Conservation (phyloP, 2,113 vertebrate species). For the Pipa parva region DNA sequence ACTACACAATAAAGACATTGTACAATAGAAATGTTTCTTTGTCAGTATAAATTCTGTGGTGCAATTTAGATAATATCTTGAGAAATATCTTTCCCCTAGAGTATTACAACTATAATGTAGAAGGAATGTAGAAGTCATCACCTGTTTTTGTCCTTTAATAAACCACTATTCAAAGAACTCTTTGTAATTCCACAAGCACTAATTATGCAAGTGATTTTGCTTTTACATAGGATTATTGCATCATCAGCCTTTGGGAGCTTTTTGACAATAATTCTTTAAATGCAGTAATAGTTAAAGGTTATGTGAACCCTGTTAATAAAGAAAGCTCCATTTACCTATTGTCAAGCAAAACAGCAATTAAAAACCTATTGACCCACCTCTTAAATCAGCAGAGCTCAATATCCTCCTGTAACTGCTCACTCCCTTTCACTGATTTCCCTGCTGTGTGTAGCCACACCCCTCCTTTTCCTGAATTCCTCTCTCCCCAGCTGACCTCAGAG, state of each 20-base stretch:
- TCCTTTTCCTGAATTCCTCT: too few species aligned
- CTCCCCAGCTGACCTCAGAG: too few species aligned
- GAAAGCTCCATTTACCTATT: too few species aligned
- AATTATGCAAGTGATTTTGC: background rate
- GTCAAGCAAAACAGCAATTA: too few species aligned
- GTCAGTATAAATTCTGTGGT: conserved; percentile 46
- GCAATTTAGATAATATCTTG: conserved; percentile 54
- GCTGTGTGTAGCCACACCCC: too few species aligned
- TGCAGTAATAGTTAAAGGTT: too few species aligned
- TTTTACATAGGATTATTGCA: background rate
- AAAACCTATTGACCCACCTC: too few species aligned
- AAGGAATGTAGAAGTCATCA: conserved; percentile 68
- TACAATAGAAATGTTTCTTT: conserved; percentile 45
- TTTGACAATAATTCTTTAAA: background rate
- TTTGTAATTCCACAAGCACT: conserved; percentile 58
- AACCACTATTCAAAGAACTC: conserved; percentile 51
- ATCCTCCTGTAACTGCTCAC: too few species aligned
- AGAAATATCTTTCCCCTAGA: conserved; percentile 57
- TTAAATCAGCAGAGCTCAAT: too few species aligned
- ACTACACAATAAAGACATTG: conserved; percentile 60
- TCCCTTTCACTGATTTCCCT: too few species aligned
- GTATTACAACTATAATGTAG: conserved; percentile 57
- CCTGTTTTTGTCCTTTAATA: conserved; percentile 63
- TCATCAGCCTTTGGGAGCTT: background rate
- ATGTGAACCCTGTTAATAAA: too few species aligned